Evolutionary conservation across 2,113 vertebrate genomes (phyloP).

Genomic region (Neofelis nebulosa): DNA sequence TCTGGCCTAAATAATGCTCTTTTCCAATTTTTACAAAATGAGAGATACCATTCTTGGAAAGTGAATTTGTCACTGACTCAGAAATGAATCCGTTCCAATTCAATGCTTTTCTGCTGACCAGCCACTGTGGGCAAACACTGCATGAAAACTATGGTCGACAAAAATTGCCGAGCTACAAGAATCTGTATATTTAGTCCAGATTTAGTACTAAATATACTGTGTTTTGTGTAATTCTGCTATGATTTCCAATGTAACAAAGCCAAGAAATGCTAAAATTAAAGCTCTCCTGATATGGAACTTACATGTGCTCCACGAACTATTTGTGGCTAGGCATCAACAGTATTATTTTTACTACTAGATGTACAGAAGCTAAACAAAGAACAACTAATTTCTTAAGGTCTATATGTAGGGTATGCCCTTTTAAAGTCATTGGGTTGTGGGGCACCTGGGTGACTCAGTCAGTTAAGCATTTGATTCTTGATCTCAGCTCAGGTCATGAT

Average conservation of each 20-base stretch:
- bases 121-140: neutral
- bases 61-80: slow-evolving; percentile 19
- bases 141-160: neutral
- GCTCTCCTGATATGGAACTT: neutral
- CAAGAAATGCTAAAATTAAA: slow-evolving; percentile 20
- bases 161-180: neutral
- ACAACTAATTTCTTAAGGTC: neutral
- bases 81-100: slow-evolving; percentile 43
- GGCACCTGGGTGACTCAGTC: too few relatives aligned
- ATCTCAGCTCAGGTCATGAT: too few relatives aligned
- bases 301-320: neutral
- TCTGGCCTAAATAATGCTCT: neutral
- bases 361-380: neutral
- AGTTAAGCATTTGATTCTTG: too few relatives aligned
- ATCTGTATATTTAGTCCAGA: neutral
- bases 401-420: neutral
- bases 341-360: neutral
- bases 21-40: slow-evolving; percentile 3
- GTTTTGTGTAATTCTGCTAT: neutral
- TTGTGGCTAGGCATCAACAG: neutral
- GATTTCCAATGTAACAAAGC: slow-evolving; percentile 16
- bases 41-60: slow-evolving; percentile 2
- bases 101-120: slow-evolving; percentile 49
- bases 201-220: neutral
- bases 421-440: neutral